Conservation (phyloP, 2,113 vertebrate genomes). For the Smithornis capensis region DNA sequence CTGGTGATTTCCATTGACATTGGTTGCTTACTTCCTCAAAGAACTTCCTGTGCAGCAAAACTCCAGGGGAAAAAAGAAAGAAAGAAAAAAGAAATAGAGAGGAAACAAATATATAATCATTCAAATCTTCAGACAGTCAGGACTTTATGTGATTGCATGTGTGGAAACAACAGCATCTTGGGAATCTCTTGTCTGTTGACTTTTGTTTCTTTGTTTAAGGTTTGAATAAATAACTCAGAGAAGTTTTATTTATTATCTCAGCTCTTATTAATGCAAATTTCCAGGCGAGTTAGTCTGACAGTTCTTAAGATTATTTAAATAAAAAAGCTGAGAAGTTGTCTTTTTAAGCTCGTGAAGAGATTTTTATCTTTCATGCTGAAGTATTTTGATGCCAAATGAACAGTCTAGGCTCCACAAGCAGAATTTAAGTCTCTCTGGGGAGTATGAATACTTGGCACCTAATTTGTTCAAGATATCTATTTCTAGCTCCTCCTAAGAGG, state of each 20-base stretch:
- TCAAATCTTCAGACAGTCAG: neutral
- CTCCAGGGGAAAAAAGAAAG: accelerated
- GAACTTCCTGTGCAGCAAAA: neutral
- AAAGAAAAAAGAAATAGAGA: neutral
- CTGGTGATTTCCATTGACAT: neutral
- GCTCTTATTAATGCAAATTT: neutral
- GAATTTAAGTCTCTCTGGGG: constrained; percentile 8
- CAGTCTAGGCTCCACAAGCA: neutral
- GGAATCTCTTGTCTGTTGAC: neutral
- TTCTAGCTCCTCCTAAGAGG: neutral
- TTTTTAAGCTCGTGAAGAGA: neutral
- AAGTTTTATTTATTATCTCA: neutral
- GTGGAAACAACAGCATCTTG: neutral
- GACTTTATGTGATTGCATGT: neutral
- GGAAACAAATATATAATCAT: neutral
- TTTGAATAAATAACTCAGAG: neutral
- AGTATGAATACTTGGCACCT: neutral
- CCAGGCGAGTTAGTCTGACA: neutral
- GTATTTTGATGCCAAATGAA: neutral
- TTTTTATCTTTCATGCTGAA: neutral
- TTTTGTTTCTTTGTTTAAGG: neutral
- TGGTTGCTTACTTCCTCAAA: neutral
- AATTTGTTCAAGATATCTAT: neutral
- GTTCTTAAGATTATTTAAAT: neutral
- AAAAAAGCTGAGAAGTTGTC: neutral